Evolutionary conservation across 2,888 invertebrate species (phyloP), one percentile per base, ranked within the genome.

Genomic region (Euproctis similis): DNA sequence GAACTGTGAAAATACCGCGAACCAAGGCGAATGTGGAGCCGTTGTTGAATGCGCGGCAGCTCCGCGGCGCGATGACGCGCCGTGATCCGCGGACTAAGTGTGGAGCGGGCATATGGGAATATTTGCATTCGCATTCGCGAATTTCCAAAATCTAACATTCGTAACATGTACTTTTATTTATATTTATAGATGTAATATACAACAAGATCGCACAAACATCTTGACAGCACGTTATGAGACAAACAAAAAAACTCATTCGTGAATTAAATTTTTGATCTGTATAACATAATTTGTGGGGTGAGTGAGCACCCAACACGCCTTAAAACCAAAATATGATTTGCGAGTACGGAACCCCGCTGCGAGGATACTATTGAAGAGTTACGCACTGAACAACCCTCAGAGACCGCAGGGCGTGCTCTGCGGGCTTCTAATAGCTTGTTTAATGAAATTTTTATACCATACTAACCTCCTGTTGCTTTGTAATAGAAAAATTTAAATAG

Each of bases 341-440:
- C 42, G 25, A 34, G 34, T 31, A 30, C 28, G 43, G 38, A 46
- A 45, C 59, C 76, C 73, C 55, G 54, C 57, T 39, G 66, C 14
- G 61, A 35, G 64, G 59, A 60, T 60, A 47, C 52, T 53, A 65
- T 69, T 70, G 65, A 74, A 54, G 58, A 52, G 58, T 54, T 59
- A 46, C 46, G 46, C 33, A 36, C 16, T 16, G 30, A 19, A 31
- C 47, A 33, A 42, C 58, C 54, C 54, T 40, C 39, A 26, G 41
- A 51, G 61, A 80, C 80, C 80, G 46, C 80, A 81, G 74, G 78
- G 76, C 73, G 77, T 68, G 31, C 78, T 67, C 74, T 55, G 64
- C 69, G 64, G 71, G 66, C 44, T 54, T 58, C 69, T 59, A 68
- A 48, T 51, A 42, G 30, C 58, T 62, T 59, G 63, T 68, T 68